Percentiles rank a stretch among this genome's conserved stretches.
phyloP scores from a whole-genome alignment of 2,797 vertebrate genomes.

The Chiropotes sagulatus region DNA sequence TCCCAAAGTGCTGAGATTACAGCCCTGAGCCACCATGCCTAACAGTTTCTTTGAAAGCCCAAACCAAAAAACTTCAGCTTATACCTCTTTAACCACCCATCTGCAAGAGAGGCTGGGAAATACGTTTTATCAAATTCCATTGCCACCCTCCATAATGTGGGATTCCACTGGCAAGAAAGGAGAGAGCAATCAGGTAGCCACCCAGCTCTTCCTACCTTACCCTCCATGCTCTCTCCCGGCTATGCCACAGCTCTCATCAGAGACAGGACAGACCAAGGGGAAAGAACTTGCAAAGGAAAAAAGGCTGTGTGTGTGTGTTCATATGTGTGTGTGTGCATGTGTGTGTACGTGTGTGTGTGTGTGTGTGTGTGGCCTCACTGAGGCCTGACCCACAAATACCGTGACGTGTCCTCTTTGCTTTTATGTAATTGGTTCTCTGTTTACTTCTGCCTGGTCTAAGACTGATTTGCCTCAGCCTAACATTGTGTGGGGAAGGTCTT shows the following conservation, averaged over 20 bases:
- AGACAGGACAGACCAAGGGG: neutral
- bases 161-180: neutral
- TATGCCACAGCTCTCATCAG: neutral
- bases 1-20: neutral
- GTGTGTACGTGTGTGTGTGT: neutral
- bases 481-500: neutral
- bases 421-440: neutral
- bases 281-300: neutral
- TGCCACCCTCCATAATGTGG: neutral
- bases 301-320: no score
- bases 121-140: neutral
- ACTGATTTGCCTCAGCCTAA: neutral
- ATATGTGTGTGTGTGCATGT: neutral
- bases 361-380: neutral
- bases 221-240: neutral
- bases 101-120: neutral
- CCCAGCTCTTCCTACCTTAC: neutral
- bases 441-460: neutral
- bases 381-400: neutral
- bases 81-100: neutral
- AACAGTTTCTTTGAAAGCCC: neutral
- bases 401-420: conserved; percentile 7
- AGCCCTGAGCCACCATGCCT: neutral
- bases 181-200: neutral
- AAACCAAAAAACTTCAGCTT: neutral